These are phyloP conservation scores for Aphidius gifuensis DNA, from an alignment of 1,140 invertebrate genomes.

Conservation along the genomic window DNA sequence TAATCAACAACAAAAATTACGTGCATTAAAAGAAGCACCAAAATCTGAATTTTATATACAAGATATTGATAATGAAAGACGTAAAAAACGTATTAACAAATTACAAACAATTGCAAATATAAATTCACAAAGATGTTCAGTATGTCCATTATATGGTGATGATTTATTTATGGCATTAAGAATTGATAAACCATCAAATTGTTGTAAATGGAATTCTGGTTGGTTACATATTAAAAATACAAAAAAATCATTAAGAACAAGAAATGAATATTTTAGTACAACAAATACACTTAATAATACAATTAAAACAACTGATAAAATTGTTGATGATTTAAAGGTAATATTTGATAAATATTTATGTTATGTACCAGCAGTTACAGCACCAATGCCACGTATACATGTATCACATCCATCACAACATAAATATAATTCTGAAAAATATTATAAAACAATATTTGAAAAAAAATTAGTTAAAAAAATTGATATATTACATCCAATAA, in stretches of 20 bases:
- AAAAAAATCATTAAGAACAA: conserved; percentile 36
- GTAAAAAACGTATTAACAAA: conserved; percentile 59
- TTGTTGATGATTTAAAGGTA: conserved; percentile 65
- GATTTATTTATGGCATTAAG: conserved; percentile 63
- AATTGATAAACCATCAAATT: conserved; percentile 46
- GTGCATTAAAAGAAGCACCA: conserved; percentile 43
- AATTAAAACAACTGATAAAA: conserved; percentile 64
- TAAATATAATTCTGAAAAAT: conserved; percentile 56
- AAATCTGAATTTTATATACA: conserved; percentile 56
- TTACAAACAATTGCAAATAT: conserved; percentile 61
- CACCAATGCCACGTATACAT: conserved; percentile 61
- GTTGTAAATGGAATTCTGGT: conserved; percentile 54
- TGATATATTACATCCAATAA: conserved; percentile 67
- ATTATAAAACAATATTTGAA: conserved; percentile 55
- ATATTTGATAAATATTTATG: conserved; percentile 71
- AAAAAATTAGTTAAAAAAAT: conserved; percentile 58
- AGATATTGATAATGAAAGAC: conserved; percentile 59
- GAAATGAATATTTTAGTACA: conserved; percentile 49
- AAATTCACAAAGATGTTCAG: conserved; percentile 75
- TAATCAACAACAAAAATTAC: conserved; percentile 31
- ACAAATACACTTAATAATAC: conserved; percentile 60
- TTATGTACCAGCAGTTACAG: conserved; percentile 67
- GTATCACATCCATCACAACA: conserved; percentile 70
- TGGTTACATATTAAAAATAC: conserved; percentile 58
- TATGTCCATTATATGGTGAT: conserved; percentile 79